Evolutionary conservation across 2,888 invertebrate species (phyloP), one percentile per base, ranked within the genome.

Genomic region (Rambutsinella grinnellia): DNA sequence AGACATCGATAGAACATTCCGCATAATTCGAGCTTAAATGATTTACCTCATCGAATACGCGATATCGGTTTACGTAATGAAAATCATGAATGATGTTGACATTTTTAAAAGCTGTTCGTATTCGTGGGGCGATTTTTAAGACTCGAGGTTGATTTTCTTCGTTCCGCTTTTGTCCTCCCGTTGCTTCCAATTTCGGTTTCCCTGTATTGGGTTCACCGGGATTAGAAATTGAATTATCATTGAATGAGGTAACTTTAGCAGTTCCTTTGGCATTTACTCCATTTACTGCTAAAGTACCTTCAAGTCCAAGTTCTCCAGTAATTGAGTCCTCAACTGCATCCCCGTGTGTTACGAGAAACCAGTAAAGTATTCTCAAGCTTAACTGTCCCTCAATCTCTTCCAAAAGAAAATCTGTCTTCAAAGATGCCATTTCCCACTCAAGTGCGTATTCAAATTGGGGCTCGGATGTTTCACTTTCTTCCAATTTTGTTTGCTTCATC

Each of bases 31-130:
- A 36, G 44, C 49, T 49, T 26, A 3, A 17, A 28, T 15, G 15
- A 58, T 47, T 58, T 47, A 84, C 84, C 82, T 84, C 84, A 69
- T 84, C 82, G 75, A 83, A 84, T 3, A 82, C 80, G 36, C 84
- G 69, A 58, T 82, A 79, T 51, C 78, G 79, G 57, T 82, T 84
- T 10, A 83, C 82, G 63, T 67, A 84, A 65, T 83, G 84, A 62
- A 84, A 84, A 24, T 82, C 83, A 63, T 84, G 84, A 70, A 81
- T 78, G 24, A 77, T 44, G 54, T 80, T 82, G 8, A 77, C 57
- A 46, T 57, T 57, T 54, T 81, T 82, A 17, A 76, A 57, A 26
- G 63, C 62, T 3, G 83, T 83, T 2, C 81, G 47, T 23, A 82
- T 81, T n/a, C 81, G 66, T 2, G 83, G 82, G 27, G 76, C 78